Evolutionary conservation across 1,140 invertebrate species (phyloP).

Genomic region (Drosophila bipectinata): DNA sequence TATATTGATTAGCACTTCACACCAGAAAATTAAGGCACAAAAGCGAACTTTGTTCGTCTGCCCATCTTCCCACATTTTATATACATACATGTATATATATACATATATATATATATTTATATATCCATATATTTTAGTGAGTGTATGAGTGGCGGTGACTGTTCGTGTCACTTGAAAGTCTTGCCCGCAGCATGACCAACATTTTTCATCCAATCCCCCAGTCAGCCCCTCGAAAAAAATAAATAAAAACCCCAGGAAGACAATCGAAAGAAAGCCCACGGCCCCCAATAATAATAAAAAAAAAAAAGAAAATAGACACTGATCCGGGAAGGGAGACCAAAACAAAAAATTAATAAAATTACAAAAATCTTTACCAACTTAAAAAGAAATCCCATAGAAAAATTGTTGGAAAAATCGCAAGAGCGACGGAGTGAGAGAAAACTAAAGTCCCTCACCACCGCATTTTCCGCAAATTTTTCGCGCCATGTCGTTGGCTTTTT

Average conservation of each 20-base stretch:
- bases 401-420: constrained; percentile 5
- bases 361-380: constrained; percentile 46
- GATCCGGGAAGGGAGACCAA: background rate
- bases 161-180: constrained; percentile 62
- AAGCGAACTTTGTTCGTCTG: constrained; percentile 19
- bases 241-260: constrained; percentile 38
- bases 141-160: constrained; percentile 30
- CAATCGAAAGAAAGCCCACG: constrained; percentile 45
- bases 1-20: constrained; percentile 57
- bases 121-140: constrained; percentile 3
- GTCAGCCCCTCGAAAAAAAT: constrained; percentile 11
- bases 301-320: constrained; percentile 3
- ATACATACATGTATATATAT: background rate
- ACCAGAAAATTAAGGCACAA: constrained; percentile 43
- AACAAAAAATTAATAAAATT: constrained; percentile 57
- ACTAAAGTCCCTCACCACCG: constrained; percentile 20
- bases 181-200: constrained; percentile 69
- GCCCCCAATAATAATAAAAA: constrained; percentile 4
- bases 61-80: constrained; percentile 9
- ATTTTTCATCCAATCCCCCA: constrained; percentile 25
- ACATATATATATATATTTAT: background rate
- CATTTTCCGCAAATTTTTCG: constrained; percentile 19
- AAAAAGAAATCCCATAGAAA: constrained; percentile 31
- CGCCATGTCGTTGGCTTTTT: constrained; percentile 23
- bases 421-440: constrained; percentile 12